Evolutionary conservation across 2,888 invertebrate species (phyloP).

Genomic region (Heliconius ismenius): DNA sequence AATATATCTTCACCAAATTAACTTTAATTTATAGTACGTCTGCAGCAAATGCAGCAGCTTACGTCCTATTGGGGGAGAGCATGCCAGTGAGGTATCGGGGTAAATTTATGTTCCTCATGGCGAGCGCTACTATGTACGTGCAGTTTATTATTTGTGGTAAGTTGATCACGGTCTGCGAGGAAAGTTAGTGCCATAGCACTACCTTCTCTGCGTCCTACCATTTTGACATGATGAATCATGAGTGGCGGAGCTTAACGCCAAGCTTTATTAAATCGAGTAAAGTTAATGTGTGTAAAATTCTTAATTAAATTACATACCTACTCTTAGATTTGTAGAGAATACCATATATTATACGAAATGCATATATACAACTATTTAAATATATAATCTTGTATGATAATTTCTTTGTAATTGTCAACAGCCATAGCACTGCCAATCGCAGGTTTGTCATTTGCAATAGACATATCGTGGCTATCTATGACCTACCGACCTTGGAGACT

Average conservation of each 20-base stretch:
- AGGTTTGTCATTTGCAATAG: conserved; percentile 58
- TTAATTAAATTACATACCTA: background rate
- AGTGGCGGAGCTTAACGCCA: background rate
- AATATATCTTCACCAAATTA: background rate
- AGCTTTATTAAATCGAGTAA: background rate
- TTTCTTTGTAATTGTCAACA: conserved; percentile 43
- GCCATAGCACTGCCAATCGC: conserved; percentile 65
- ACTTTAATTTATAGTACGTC: conserved; percentile 57
- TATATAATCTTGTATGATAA: too few species aligned
- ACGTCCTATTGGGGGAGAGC: conserved; percentile 67
- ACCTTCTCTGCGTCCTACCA: background rate
- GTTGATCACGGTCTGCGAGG: conserved; percentile 28
- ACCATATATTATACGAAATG: too few species aligned
- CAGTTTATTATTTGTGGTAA: conserved; percentile 64
- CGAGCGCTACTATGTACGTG: conserved; percentile 63
- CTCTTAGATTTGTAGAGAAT: too few species aligned
- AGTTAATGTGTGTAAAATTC: background rate
- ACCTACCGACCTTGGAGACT: conserved; percentile 87
- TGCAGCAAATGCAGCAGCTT: conserved; percentile 70
- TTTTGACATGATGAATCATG: background rate
- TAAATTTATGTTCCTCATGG: conserved; percentile 68
- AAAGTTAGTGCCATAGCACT: background rate
- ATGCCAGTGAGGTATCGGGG: conserved; percentile 59
- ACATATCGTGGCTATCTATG: conserved; percentile 68
- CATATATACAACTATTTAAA: too few species aligned